Conservation (phyloP, 2,888 invertebrate species). For the Sinodicranocentrus sp. region DNA sequence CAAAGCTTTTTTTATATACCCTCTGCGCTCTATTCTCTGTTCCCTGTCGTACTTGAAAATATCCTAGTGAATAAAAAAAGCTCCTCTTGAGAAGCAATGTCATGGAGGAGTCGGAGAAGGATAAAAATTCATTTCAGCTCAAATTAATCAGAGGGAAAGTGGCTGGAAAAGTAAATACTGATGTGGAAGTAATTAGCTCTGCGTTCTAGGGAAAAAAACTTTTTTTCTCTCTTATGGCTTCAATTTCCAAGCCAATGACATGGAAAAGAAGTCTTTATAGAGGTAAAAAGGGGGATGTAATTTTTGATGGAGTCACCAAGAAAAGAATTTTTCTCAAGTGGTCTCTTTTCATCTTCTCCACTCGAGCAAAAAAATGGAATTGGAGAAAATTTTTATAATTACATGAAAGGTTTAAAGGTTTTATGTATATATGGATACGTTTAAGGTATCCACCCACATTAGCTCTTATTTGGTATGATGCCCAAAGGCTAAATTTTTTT, state of each 20-base stretch:
- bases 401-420: too few relatives aligned
- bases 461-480: neutral
- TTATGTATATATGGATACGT: too few relatives aligned
- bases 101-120: conserved; percentile 37
- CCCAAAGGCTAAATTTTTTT: neutral
- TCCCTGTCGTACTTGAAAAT: neutral
- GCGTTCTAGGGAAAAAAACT: conserved; percentile 41
- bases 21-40: conserved; percentile 9
- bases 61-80: too few relatives aligned
- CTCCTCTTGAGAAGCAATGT: too few relatives aligned
- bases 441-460: neutral
- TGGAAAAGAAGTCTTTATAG: conserved; percentile 34
- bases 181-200: conserved; percentile 67
- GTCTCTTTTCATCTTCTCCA: neutral
- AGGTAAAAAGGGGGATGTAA: neutral
- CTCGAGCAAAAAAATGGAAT: neutral
- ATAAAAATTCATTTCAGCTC: conserved; percentile 54
- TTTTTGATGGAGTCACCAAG: too few relatives aligned
- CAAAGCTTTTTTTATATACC: neutral
- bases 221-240: conserved; percentile 48
- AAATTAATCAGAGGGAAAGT: conserved; percentile 60
- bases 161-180: conserved; percentile 58
- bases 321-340: neutral
- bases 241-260: conserved; percentile 58
- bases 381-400: neutral